Evolutionary conservation across 2,797 vertebrate genomes (phyloP).

Genomic region (Falco concolor): DNA sequence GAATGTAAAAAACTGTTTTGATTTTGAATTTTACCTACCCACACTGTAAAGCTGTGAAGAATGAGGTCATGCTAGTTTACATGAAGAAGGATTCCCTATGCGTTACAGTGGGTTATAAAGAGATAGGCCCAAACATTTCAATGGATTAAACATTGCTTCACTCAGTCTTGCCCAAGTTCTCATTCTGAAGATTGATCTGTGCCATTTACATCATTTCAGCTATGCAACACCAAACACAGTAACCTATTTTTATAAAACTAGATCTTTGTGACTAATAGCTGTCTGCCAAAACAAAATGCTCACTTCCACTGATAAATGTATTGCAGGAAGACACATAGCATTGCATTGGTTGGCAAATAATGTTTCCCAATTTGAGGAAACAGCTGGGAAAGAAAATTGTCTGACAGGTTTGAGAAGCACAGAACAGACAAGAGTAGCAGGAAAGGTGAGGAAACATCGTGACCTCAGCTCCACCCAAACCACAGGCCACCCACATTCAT

Average conservation of each 20-base stretch:
- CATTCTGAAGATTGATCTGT: neutral
- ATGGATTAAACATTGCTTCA: neutral
- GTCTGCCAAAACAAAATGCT: neutral
- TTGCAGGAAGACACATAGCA: neutral
- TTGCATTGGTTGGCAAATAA: neutral
- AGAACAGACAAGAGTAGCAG: neutral
- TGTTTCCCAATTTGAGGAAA: constrained; percentile 30
- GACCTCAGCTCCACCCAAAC: constrained; percentile 21
- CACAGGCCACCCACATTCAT: constrained; percentile 14
- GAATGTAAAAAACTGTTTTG: neutral
- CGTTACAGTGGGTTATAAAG: neutral
- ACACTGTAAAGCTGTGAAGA: neutral
- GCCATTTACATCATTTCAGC: neutral
- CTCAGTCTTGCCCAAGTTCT: neutral
- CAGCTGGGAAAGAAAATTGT: neutral
- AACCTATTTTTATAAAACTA: neutral
- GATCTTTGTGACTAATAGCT: neutral
- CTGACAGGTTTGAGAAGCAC: neutral
- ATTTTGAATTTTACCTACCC: neutral
- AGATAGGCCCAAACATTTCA: neutral
- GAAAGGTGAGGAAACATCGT: constrained; percentile 4
- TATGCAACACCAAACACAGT: neutral
- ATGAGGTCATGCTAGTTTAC: neutral
- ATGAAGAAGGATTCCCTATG: rapidly evolving
- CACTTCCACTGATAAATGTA: neutral